Conservation (phyloP, 2,888 invertebrate genomes). For the Barypeithes pellucidus region DNA sequence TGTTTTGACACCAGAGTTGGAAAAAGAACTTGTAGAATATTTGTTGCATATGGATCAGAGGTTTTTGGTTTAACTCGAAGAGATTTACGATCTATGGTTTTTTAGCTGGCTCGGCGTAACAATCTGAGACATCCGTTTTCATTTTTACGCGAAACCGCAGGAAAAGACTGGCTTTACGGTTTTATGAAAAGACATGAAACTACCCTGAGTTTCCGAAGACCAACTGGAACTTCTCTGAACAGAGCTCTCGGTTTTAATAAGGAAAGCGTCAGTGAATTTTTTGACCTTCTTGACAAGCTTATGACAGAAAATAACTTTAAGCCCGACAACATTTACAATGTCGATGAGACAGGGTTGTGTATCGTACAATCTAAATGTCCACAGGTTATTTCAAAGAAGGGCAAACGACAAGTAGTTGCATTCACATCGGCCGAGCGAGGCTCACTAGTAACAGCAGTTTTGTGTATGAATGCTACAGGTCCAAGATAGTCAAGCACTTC, state of each 20-base stretch:
- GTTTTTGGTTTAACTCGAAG: conserved; percentile 49
- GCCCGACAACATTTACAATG: conserved; percentile 41
- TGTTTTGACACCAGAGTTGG: conserved; percentile 31
- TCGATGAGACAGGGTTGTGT: conserved; percentile 43
- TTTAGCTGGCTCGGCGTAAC: conserved; percentile 47
- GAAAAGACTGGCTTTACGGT: conserved; percentile 50
- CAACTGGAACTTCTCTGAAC: conserved; percentile 47
- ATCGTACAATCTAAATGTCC: conserved; percentile 42
- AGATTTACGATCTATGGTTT: conserved; percentile 49
- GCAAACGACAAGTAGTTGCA: conserved; percentile 35
- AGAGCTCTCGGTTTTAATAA: conserved; percentile 49
- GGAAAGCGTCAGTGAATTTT: conserved; percentile 47
- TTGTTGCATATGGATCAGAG: conserved; percentile 36
- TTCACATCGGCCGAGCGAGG: conserved; percentile 40
- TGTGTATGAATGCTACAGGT: conserved; percentile 28
- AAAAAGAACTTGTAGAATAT: conserved; percentile 37
- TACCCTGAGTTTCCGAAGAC: conserved; percentile 44
- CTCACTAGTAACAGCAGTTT: conserved; percentile 33
- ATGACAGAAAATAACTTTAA: conserved; percentile 38
- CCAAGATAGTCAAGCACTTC: too few species aligned
- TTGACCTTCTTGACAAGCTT: conserved; percentile 37
- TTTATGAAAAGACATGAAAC: conserved; percentile 49
- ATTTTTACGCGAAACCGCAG: conserved; percentile 42
- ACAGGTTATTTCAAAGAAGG: conserved; percentile 34
- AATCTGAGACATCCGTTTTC: conserved; percentile 46